Evolutionary conservation across 2,888 invertebrate genomes (phyloP), one percentile per base, ranked within the genome.

Genomic region (Marasmarcha lunaedactyla): DNA sequence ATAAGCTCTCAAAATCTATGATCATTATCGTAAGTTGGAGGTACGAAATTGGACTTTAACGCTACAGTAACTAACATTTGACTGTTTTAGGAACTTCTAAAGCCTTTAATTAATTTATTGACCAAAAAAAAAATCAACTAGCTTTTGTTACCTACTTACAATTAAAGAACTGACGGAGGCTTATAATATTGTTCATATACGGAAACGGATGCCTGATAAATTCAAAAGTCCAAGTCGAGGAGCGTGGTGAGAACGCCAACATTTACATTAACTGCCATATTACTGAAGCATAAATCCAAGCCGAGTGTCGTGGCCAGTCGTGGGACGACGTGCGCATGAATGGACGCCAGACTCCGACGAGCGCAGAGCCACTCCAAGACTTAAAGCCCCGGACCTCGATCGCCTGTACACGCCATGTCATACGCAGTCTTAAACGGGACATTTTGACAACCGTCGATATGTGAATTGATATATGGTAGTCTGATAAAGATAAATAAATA

Each of bases 241-340:
- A 55, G 59, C 71, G 71, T 71, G 71, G 77, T 78, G 78, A 79
- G 76, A 79, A 77, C 63, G 68, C 66, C 63, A 71, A 63, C 71
- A 66, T 72, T 68, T 67, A 71, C 77, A 72, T 77, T 68, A 77
- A 79, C 77, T 72, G 77, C 67, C 63, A 62, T 52, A 60, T 67
- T 66, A 71, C 61, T 55, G 54, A 59, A 50, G 63, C 66, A 81
- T 81, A 81, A 81, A 81, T 81, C 81, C 78, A 74, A 68, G 61
- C 59, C 59, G 50, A 68, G 71, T 73, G 76, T 77, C 76, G 60
- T 67, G 12, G 38, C 35, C 20, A 37, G 20, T 13, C 6, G 34
- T n/a, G n/a, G n/a, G n/a, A n/a, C n/a, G n/a, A n/a, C n/a, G 13
- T 13, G 2, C 49, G 59, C 65, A 56, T 77, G 72, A 78, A 79